Base-by-base conservation (phyloP, 2,888 invertebrate genomes). In the Ochropacha duplaris region DNA sequence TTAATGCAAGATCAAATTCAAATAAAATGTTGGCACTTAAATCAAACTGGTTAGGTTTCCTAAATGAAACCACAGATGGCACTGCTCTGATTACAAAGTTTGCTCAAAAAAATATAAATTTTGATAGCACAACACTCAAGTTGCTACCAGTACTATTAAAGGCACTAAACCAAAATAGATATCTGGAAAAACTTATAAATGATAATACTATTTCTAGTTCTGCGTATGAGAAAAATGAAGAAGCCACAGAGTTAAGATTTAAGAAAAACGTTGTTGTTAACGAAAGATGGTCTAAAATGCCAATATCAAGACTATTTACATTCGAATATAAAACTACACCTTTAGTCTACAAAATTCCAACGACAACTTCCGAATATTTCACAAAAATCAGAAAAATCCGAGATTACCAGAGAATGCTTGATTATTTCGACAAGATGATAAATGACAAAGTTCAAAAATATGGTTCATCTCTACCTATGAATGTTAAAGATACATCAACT, bases 341-440 rank as follows among this genome's bases (percentile, higher is more conserved):
- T 0, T 67, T 86, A 4, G 64, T 79, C 1, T 78, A 78, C 57
- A 86, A 79, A 69, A 79, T 67, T 54, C 78, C 83, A 22, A 76
- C 75, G 3, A 83, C 84, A 36, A 79, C 86, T 14, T 79, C 87
- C 4, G 91, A 93, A 14, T 86, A 87, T 58, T 84, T 90, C 16
- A 78, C 74, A 6, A 91, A 84, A 74, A 75, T 79, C 26, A 83
- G 84, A 63, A 88, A 90, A 69, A 81, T 85, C 31, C 84, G 84
- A 68, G 84, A 88, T 54, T 85, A 88, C 58, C 74, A 88, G 65
- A 79, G 86, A 67, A 79, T 87, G n/a, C 71, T 86, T 56, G 84
- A 84, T 54, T 88, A 87, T 64, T 76, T 90, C 2, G 82, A 88
- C 59, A 88, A 88, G 77, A 88, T 88, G 84, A 80, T 86, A 22